Percentiles rank a stretch among this genome's conserved stretches.
These are phyloP conservation scores for Asteroscopus sphinx DNA, from an alignment of 2,888 invertebrate genomes.

Conservation along the genomic window DNA sequence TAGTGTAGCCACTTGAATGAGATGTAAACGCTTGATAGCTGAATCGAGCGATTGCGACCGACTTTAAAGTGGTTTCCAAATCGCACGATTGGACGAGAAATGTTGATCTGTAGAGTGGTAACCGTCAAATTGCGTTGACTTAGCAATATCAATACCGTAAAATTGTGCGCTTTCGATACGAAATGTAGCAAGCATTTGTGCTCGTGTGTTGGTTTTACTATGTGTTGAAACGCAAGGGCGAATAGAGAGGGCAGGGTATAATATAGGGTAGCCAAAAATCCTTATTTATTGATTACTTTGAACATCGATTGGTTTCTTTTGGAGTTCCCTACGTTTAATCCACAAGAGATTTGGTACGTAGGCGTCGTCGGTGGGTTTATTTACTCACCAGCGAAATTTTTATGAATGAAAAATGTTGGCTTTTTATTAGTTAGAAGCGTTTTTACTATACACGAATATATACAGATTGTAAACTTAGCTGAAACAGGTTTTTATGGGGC, in stretches of 20 bases:
- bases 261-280: slow-evolving; percentile 28
- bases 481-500: slow-evolving; percentile 38
- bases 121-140: slow-evolving; percentile 11
- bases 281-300: slow-evolving; percentile 23
- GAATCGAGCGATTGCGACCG: slow-evolving; percentile 29
- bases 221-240: slow-evolving; percentile 42
- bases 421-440: neutral
- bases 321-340: slow-evolving; percentile 7
- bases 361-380: neutral
- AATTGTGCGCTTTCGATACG: slow-evolving; percentile 24
- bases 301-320: slow-evolving; percentile 24
- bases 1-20: slow-evolving; percentile 17
- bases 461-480: slow-evolving; percentile 10
- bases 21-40: slow-evolving; percentile 27
- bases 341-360: slow-evolving; percentile 11
- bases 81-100: slow-evolving; percentile 10
- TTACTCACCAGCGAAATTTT: neutral
- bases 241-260: slow-evolving; percentile 22
- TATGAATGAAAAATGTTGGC: slow-evolving; percentile 7
- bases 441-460: too few species aligned
- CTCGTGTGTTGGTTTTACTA: slow-evolving; percentile 12
- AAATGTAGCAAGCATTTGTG: slow-evolving; percentile 12
- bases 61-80: slow-evolving; percentile 36
- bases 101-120: slow-evolving; percentile 7
- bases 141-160: slow-evolving; percentile 34